Conservation (phyloP, 1,140 invertebrate genomes). For the Conopomorpha cramerella region DNA sequence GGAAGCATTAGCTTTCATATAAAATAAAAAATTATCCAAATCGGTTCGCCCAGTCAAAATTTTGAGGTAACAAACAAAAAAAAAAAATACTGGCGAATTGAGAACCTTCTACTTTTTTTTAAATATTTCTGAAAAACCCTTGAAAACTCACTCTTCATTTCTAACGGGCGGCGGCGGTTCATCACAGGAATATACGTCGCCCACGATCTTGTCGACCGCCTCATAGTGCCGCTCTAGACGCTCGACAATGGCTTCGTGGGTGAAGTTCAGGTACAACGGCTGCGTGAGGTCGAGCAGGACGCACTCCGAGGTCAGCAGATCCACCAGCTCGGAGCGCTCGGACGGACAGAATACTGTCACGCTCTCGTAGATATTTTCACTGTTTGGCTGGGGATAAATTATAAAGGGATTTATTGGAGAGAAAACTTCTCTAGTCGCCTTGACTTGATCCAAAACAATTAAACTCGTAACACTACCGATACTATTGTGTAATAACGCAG, state of each 20-base stretch:
- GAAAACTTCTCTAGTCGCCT: no score
- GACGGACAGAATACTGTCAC: slow-evolving; percentile 82
- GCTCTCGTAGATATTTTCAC: slow-evolving; percentile 72
- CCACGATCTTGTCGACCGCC: slow-evolving; percentile 73
- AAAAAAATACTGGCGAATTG: no score
- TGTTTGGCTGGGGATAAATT: slow-evolving; percentile 71
- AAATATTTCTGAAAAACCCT: no score
- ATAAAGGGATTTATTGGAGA: slow-evolving; percentile 1
- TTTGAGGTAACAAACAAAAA: no score
- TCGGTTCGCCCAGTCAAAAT: no score
- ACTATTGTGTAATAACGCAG: no score
- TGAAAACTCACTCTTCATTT: slow-evolving; percentile 58
- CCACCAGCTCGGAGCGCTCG: slow-evolving; percentile 69
- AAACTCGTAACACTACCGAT: no score
- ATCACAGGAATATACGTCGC: slow-evolving; percentile 76
- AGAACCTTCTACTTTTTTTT: no score
- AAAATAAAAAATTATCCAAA: no score
- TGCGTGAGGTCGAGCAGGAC: slow-evolving; percentile 75
- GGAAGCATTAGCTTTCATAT: no score
- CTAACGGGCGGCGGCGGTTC: slow-evolving; percentile 60
- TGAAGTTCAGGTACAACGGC: slow-evolving; percentile 82
- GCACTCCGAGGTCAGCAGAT: slow-evolving; percentile 73
- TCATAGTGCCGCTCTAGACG: slow-evolving; percentile 68
- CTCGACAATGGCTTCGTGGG: slow-evolving; percentile 75
- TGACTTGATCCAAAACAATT: no score